Evolutionary conservation across 1,140 invertebrate genomes (phyloP).

Genomic region (Solenopsis invicta): DNA sequence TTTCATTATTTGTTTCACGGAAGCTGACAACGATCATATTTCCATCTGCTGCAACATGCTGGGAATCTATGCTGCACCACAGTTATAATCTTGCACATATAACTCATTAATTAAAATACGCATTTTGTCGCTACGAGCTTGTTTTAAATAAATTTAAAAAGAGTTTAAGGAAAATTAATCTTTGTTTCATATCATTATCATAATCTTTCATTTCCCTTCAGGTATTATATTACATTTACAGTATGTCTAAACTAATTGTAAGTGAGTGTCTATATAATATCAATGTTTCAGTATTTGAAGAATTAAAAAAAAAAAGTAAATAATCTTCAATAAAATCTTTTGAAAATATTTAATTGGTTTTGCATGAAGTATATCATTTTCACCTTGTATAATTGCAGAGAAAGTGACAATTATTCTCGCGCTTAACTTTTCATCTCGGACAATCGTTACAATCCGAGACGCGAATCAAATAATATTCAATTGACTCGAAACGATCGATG

Average conservation of each 20-base stretch:
- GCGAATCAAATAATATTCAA: not conserved
- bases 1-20: constrained; percentile 16
- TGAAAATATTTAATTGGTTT: not conserved
- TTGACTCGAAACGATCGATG: not conserved
- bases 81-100: not conserved
- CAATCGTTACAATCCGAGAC: not conserved
- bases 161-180: not conserved
- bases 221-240: not conserved
- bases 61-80: not conserved
- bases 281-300: not conserved
- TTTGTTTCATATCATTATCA: constrained; percentile 17
- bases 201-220: not conserved
- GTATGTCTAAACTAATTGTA: not conserved
- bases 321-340: constrained; percentile 10
- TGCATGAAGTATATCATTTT: not conserved
- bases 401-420: not conserved
- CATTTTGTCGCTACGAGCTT: not conserved
- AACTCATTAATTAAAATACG: not conserved
- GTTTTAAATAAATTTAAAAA: not conserved
- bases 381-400: not conserved
- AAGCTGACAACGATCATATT: constrained; percentile 16
- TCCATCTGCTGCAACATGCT: not conserved
- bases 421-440: not conserved
- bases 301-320: not conserved
- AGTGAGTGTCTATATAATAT: not conserved